Evolutionary conservation across 1,140 invertebrate species (phyloP).

Genomic region (Andrena cerasifolii): DNA sequence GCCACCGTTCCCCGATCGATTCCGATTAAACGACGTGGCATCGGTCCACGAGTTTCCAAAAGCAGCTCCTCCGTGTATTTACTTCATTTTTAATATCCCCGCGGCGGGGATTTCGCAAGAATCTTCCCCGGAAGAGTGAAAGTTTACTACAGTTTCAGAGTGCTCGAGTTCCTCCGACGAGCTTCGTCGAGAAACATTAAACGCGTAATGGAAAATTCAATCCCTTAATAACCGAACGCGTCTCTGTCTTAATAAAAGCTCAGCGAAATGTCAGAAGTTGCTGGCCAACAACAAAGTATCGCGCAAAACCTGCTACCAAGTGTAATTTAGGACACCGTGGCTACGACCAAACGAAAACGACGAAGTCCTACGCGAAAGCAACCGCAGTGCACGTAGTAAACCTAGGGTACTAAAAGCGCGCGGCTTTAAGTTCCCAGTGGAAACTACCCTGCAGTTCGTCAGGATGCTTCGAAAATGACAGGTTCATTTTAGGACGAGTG

Average conservation of each 20-base stretch:
- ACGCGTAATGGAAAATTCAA: not conserved
- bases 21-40: slow-evolving; percentile 3
- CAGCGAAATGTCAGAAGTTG: not conserved
- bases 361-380: not conserved
- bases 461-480: not conserved
- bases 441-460: too few relatives aligned
- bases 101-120: not conserved
- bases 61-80: not conserved
- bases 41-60: not conserved
- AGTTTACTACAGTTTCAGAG: not conserved
- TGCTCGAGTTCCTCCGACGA: not conserved
- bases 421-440: not conserved
- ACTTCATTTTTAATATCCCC: too few relatives aligned
- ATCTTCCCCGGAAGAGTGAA: not conserved
- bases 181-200: not conserved
- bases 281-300: not conserved
- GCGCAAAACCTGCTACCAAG: not conserved
- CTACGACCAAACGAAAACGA: not conserved
- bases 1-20: slow-evolving; percentile 10
- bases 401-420: not conserved
- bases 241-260: not conserved
- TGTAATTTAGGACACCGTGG: not conserved
- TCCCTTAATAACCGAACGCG: not conserved
- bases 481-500: not conserved
- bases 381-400: not conserved